Evolutionary conservation across 2,113 vertebrate species (phyloP).

Genomic region (Oenanthe oenanthe): DNA sequence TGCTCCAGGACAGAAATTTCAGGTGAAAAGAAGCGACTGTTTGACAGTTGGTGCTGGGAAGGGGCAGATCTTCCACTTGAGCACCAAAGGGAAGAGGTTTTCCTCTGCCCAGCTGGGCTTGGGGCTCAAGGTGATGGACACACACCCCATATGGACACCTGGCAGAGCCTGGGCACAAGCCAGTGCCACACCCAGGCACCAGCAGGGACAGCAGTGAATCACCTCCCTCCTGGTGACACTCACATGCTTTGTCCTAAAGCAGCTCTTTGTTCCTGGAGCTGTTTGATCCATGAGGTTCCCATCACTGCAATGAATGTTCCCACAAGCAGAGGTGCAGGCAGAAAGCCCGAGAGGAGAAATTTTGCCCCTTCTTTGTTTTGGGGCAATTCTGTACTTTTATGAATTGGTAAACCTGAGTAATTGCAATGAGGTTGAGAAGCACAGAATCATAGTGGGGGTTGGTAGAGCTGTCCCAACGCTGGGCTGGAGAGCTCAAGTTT

Average conservation of each 20-base stretch:
- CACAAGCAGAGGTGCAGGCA: not conserved
- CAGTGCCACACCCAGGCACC: not conserved
- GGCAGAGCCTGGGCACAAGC: not conserved
- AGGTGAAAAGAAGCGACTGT: not conserved
- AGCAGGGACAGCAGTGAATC: not conserved
- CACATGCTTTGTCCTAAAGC: not conserved
- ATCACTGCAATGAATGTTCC: not conserved
- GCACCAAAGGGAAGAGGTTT: not conserved
- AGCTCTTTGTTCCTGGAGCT: not conserved
- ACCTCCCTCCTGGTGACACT: not conserved
- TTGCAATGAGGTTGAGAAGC: not conserved
- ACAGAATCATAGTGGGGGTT: not conserved
- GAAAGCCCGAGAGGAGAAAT: not conserved
- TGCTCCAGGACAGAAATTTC: not conserved
- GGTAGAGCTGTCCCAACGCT: not conserved
- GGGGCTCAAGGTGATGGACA: accelerated
- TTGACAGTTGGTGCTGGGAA: not conserved
- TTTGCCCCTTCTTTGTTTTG: not conserved
- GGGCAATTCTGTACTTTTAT: not conserved
- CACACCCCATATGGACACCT: accelerated
- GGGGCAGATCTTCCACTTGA: not conserved
- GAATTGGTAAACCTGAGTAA: not conserved
- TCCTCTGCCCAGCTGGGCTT: not conserved
- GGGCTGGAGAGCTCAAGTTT: not conserved
- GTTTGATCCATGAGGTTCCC: not conserved